Base-by-base conservation (phyloP, 2,888 invertebrate genomes). In the Priapulus caudatus region DNA sequence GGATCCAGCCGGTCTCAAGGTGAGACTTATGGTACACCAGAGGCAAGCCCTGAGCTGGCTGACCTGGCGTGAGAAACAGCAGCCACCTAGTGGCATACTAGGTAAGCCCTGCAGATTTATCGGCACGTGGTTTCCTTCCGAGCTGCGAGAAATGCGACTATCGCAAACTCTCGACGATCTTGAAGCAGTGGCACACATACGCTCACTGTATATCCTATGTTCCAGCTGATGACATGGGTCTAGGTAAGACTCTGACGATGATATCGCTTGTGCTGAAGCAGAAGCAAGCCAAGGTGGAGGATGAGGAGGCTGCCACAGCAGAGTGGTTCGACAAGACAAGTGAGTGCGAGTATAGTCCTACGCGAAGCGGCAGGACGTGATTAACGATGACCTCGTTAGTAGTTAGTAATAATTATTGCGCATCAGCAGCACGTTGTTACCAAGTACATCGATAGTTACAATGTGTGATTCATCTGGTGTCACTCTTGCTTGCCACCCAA, bases 41-140 rank as follows among this genome's bases (percentile, higher is more conserved):
- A 76, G 79, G 58, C 81, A 84, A 63, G 93, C 88, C 0, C 72
- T 95, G 0, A 79, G 83, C 10, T 95, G 93, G 92, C 74, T 95
- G 63, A 64, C 77, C 19, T 93, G 91, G 90, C 74, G 93, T 19
- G 95, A 95, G 73, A 75, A 75, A n/a, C 86, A 89, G 68, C 60
- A 65, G 15, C 81, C 80, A 50, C 86, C 87, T 0, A 90, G 91
- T 1, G 93, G 93, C 15, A 85, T 93, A 60, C 75, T 93, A 48
- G 87, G 86, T 79, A 74, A 70, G 47, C 16, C 23, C 4, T 47
- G 43, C 23, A 54, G 10, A 10, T 33, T 33, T 10, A 33, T 10
- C 10, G 33, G 33, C 10, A 33, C n/a, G 33, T 10, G 33, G 33
- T 33, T 10, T 5, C 23, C 4, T 24, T 21, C 24, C 5, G 15